A percentile compares a stretch with the other conserved stretches of the same genome.
Conservation (phyloP, 1,140 invertebrate species). For the Medauroidea extradentata region DNA sequence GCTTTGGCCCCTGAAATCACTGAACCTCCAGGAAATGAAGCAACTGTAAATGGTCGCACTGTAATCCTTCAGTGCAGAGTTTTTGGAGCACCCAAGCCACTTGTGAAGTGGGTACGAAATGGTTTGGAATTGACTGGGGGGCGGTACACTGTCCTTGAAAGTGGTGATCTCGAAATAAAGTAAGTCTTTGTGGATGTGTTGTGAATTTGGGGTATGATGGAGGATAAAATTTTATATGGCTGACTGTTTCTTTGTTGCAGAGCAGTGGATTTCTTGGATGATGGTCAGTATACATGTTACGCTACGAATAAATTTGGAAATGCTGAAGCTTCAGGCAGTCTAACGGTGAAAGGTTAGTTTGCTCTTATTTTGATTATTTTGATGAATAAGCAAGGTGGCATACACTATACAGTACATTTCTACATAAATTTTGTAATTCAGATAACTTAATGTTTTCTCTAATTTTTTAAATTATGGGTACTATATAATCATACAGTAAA, state of each 20-base stretch:
- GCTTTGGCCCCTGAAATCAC: slow-evolving; percentile 88
- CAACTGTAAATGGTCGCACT: slow-evolving; percentile 77
- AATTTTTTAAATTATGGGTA: no score
- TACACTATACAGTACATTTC: no score
- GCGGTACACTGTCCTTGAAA: slow-evolving; percentile 62
- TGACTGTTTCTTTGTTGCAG: slow-evolving; percentile 32
- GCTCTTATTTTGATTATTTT: neutral
- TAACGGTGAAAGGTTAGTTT: slow-evolving; percentile 74
- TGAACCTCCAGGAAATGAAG: slow-evolving; percentile 70
- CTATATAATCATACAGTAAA: no score
- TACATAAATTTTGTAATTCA: no score
- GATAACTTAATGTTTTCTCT: no score
- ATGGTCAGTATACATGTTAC: slow-evolving; percentile 85
- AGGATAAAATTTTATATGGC: neutral
- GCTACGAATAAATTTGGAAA: slow-evolving; percentile 91
- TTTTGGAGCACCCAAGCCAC: slow-evolving; percentile 92
- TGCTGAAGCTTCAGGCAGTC: slow-evolving; percentile 64
- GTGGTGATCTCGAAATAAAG: slow-evolving; percentile 81
- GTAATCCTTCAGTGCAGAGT: slow-evolving; percentile 85
- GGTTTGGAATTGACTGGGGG: slow-evolving; percentile 80
- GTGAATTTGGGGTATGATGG: neutral
- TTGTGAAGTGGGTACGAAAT: slow-evolving; percentile 89
- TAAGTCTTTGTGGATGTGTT: slow-evolving; percentile 20
- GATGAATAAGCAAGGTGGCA: no score
- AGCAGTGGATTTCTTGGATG: slow-evolving; percentile 77